phyloP scores from a whole-genome alignment of 2,797 vertebrate genomes.

The Poeciliopsis turneri region DNA sequence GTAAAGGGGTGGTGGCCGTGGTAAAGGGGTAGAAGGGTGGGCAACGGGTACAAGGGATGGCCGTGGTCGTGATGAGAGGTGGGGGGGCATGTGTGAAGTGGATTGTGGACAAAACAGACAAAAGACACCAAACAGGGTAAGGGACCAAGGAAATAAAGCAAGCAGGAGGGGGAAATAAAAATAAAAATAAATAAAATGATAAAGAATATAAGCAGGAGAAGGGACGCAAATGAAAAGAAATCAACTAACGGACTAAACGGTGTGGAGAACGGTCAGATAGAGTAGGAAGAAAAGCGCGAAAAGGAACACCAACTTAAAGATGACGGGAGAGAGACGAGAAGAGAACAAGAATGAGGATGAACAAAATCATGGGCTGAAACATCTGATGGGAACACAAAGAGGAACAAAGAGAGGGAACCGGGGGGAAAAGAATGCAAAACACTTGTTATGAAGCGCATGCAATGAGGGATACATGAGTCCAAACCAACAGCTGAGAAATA shows the following conservation, averaged over 20 bases:
- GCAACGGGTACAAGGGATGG: conserved; percentile 69
- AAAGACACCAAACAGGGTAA: conserved; percentile 65
- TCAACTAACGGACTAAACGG: conserved; percentile 64
- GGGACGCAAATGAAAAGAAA: conserved; percentile 65
- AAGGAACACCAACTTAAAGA: conserved; percentile 93
- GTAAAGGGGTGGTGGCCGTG: conserved; percentile 50
- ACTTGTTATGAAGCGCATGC: conserved; percentile 97
- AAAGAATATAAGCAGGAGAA: conserved; percentile 73
- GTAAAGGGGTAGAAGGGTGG: conserved; percentile 49
- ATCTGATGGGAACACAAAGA: conserved; percentile 88
- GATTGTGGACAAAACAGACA: conserved; percentile 74
- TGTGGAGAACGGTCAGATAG: conserved; percentile 76
- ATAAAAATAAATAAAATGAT: conserved; percentile 70
- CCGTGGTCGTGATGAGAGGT: conserved; percentile 65
- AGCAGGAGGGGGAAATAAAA: neutral
- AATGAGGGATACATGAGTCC: conserved; percentile 90
- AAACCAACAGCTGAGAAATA: conserved; percentile 85
- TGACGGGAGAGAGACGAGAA: conserved; percentile 91
- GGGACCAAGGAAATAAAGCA: conserved; percentile 48
- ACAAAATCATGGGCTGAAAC: conserved; percentile 92
- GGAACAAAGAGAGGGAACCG: conserved; percentile 80
- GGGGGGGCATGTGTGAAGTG: conserved; percentile 71
- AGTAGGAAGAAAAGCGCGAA: conserved; percentile 92
- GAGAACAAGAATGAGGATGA: conserved; percentile 90
- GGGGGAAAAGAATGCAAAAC: conserved; percentile 90